Base-by-base conservation (phyloP, 2,888 invertebrate species). In the Spilosoma lubricipeda region DNA sequence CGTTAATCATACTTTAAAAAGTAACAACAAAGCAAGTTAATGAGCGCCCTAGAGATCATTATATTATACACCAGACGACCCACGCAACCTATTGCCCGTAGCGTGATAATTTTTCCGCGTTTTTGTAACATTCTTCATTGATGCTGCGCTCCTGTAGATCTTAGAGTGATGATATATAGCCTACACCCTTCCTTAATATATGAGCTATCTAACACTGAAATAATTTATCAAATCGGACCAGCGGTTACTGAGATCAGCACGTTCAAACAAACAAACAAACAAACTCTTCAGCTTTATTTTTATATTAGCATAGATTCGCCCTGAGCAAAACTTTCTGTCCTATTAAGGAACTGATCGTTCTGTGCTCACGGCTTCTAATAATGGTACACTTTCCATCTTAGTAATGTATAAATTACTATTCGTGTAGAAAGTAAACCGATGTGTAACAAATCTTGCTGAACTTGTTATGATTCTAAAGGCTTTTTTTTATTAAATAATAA, bases 401-500 rank as follows among this genome's bases (percentile, higher is more conserved):
- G 72, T 67, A 72, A 76, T 80, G 80, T 81, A 82, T 82, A n/a
- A n/a, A n/a, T 81, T 79, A 82, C 78, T 67, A 84, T 83, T 84
- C 80, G 78, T 76, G 79, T 82, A 88, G 88, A 88, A 88, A 88
- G 88, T 87, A 76, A 84, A 86, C 77, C 84, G 77, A 81, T 80
- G 68, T 74, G 75, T 79, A 71, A 84, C 74, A 75, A 78, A 84
- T 77, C 72, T 76, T 68, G 71, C 45, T 72, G 52, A 66, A 72
- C 56, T 71, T 42, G 69, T 66, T 63, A 30, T 56, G 68, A 69
- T 33, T 48, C 30, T 63, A 63, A 63, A 30, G 45, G 30, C 45
- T 48, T 30, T 48, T n/a, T 27, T 20, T 11, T 67, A 45, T 67
- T 45, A 27, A 67, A 45, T 30, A 67, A 67, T 42, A 67, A 67